Base-by-base conservation (phyloP, 2,888 invertebrate species). In the Disparrhopalites patrizii region DNA sequence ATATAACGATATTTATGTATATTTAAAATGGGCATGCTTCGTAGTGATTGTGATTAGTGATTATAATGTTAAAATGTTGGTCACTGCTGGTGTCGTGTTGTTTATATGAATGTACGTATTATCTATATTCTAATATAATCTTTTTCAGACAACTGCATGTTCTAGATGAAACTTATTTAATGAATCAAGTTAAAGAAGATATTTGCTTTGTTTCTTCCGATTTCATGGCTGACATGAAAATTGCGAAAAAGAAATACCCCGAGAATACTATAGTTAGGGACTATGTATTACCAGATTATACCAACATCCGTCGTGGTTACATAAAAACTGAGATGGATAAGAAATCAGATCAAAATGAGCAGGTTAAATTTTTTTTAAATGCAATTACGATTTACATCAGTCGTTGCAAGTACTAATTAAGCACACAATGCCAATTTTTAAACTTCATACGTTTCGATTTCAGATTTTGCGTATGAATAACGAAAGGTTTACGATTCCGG, bases 181-280 rank as follows among this genome's bases (percentile, higher is more conserved):
- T 99, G 54, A 99, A 99, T 81, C 97, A 99, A 81, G 91, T 90
- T 0, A 99, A 99, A 79, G 99, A 99, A 80, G 98, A 99, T 78
- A 87, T 91, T 0, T 98, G 98, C 78, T 99, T 87, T 81, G 93
- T 98, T 0, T 89, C 96, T 0, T 83, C 85, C 73, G 83, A 97
- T 78, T 93, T 95, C 76, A 85, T 85, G 76, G 81, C 81, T 23
- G 95, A 96, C 75, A 87, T 95, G 86, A 83, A 84, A 65, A 84
- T 84, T 54, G 86, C 90, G 20, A 83, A 82, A 69, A 80, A 79
- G 63, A 82, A 83, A 78, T 82, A 82, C 20, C 80, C 84, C 33
- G 84, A 84, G 38, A 84, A 84, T 75, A 84, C 86, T 3, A 89
- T 94, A 63, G 84, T 87, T 3, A 84, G 88, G 73, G 97, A 98